Base-by-base conservation (phyloP, 2,888 invertebrate species). In the Priocnemis perturbator region DNA sequence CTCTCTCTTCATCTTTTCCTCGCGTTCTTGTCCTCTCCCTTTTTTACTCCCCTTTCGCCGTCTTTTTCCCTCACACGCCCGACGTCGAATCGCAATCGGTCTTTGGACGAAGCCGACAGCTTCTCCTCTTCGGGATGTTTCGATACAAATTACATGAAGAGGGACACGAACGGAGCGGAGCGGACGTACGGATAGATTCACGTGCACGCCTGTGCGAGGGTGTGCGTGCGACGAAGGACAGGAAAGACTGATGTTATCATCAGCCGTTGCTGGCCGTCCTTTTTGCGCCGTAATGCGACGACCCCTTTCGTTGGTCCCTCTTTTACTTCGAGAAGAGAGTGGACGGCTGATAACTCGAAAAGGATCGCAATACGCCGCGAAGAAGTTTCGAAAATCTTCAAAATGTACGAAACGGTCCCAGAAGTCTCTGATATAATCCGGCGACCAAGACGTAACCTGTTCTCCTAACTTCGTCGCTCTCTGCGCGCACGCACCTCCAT, bases 101-200 rank as follows among this genome's bases (percentile, higher is more conserved):
- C 85, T 85, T 86, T 86, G 84, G 74, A 65, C 69, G 64, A 71
- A 73, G 84, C 85, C 86, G 85, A 84, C 84, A 80, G 81, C 70
- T 80, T 76, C 81, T 82, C 78, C 81, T 77, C 72, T 76, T 78
- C 77, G 79, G 75, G 86, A 86, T 86, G 86, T 85, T 86, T 82
- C 85, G 88, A 87, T 88, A 88, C 88, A 88, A 88, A 88, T 87
- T 88, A 88, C 87, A 88, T 74, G 85, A 85, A 83, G 85, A 81
- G 81, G 79, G 86, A 85, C 80, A 82, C 78, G 76, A 50, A 50
- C 50, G n/a, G 17, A 37, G 14, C 19, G 15, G 17, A 30, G n/a
- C 37, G 30, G 57, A 4, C 19, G 30, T 7, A 5, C 37, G 57
- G 19, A 44, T 30, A 44, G 19, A 15, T 15, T 19, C 19, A 0